Conservation (phyloP, 2,113 vertebrate genomes). For the Natator depressus region DNA sequence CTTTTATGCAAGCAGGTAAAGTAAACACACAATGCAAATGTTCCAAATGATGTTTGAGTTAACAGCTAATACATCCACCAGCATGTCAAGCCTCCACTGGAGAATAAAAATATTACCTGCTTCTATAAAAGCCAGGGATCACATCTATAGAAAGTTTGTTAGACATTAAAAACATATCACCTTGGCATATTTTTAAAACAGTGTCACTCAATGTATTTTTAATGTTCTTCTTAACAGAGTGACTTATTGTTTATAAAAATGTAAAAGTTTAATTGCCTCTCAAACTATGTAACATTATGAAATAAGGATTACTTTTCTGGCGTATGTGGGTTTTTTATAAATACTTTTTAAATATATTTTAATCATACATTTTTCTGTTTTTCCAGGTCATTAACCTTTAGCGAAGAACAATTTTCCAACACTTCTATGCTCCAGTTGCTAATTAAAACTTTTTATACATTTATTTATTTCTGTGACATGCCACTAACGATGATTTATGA, state of each 20-base stretch:
- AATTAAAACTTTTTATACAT: conserved; percentile 43
- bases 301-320: neutral
- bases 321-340: fast-evolving
- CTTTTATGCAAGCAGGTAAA: neutral
- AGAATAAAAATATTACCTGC: neutral
- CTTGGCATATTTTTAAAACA: neutral
- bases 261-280: neutral
- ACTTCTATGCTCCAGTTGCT: conserved; percentile 19
- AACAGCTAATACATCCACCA: neutral
- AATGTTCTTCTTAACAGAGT: neutral
- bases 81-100: neutral
- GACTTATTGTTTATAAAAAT: neutral
- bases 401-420: conserved; percentile 27
- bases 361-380: neutral
- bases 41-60: neutral
- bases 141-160: neutral
- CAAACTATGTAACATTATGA: neutral
- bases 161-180: neutral
- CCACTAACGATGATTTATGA: conserved; percentile 3
- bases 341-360: conserved; percentile 1
- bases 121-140: neutral
- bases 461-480: neutral
- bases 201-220: neutral
- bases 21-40: neutral
- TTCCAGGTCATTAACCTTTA: conserved; percentile 17